Percentiles rank a stretch among this genome's conserved stretches.
phyloP scores from a whole-genome alignment of 2,888 invertebrate species.

The Papilio gigon region DNA sequence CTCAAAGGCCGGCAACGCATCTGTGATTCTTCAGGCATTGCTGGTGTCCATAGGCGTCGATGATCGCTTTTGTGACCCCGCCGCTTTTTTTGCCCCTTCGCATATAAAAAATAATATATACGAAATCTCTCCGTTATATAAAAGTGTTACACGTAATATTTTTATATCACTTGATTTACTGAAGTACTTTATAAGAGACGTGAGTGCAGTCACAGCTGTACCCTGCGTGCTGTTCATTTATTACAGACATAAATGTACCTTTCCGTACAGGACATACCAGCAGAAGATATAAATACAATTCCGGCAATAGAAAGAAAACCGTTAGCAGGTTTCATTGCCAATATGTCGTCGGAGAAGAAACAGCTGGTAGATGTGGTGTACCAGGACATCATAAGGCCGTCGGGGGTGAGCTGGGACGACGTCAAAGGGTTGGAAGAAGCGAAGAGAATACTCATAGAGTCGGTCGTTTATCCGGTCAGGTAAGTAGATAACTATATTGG shows the following conservation, averaged over 20 bases:
- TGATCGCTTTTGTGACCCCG: too few relatives aligned
- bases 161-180: slow-evolving; percentile 6
- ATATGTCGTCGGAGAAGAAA: slow-evolving; percentile 81
- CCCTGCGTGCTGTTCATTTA: background rate
- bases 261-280: slow-evolving; percentile 50
- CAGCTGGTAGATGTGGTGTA: slow-evolving; percentile 85
- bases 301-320: slow-evolving; percentile 64
- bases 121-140: background rate
- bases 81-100: too few relatives aligned
- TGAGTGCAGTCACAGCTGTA: background rate
- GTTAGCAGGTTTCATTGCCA: slow-evolving; percentile 58
- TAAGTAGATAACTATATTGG: slow-evolving; percentile 43
- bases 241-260: background rate
- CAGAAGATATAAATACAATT: slow-evolving; percentile 47
- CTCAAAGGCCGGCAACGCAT: too few relatives aligned
- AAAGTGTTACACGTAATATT: background rate
- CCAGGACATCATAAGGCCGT: slow-evolving; percentile 84
- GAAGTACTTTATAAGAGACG: slow-evolving; percentile 12
- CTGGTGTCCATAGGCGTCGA: too few relatives aligned
- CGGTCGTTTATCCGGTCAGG: slow-evolving; percentile 89
- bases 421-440: slow-evolving; percentile 87
- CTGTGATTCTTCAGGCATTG: too few relatives aligned
- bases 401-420: slow-evolving; percentile 90
- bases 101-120: too few relatives aligned
- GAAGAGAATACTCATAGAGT: slow-evolving; percentile 91